phyloP scores from a whole-genome alignment of 2,888 invertebrate genomes.

The Timema podura region DNA sequence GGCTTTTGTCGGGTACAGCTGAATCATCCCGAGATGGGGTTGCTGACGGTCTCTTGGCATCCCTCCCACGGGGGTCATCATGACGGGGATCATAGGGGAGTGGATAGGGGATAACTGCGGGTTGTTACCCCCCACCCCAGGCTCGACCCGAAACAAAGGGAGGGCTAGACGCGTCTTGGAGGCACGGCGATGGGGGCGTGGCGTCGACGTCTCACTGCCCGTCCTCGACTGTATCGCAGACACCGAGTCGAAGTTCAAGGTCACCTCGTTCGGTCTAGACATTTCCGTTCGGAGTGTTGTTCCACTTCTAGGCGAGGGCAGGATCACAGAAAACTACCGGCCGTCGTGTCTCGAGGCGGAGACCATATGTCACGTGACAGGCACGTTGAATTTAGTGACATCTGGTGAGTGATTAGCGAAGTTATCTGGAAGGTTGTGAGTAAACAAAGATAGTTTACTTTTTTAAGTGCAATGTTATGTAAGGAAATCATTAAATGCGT shows the following conservation, averaged over 20 bases:
- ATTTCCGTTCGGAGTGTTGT: background rate
- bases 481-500: no score
- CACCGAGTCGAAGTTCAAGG: conserved; percentile 13
- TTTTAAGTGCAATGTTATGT: no score
- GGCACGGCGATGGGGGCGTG: conserved; percentile 13
- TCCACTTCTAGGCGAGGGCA: no score
- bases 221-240: background rate
- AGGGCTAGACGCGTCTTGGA: conserved; percentile 25
- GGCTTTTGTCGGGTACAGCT: conserved; percentile 60
- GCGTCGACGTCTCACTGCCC: conserved; percentile 2
- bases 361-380: no score
- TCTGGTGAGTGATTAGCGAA: no score
- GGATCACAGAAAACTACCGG: no score
- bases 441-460: no score
- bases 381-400: no score
- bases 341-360: no score
- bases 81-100: conserved; percentile 43
- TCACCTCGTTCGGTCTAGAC: conserved; percentile 30
- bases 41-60: conserved; percentile 26
- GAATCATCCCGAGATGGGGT: conserved; percentile 32
- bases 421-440: no score
- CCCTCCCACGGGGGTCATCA: conserved; percentile 42
- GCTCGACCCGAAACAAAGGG: conserved; percentile 23
- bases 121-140: conserved; percentile 27
- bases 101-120: conserved; percentile 41